A percentile compares a stretch with the other conserved stretches of the same genome.
Conservation (phyloP, 2,888 invertebrate genomes). For the Tenthredo distinguenda region DNA sequence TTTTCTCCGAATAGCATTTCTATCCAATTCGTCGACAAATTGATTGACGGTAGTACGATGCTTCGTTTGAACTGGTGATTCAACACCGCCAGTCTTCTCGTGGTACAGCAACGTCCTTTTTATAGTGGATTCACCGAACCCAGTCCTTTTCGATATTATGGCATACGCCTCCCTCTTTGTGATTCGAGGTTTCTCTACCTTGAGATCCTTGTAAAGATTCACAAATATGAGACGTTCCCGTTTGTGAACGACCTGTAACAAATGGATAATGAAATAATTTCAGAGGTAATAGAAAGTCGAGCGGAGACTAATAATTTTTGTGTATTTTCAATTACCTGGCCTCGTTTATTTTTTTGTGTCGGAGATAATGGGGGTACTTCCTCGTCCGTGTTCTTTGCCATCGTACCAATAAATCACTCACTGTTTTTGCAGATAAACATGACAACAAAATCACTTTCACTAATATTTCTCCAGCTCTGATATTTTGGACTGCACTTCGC, state of each 20-base stretch:
- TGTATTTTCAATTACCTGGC: conserved; percentile 32
- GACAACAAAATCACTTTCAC: too few species aligned
- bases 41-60: neutral
- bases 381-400: conserved; percentile 18
- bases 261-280: neutral
- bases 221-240: conserved; percentile 21
- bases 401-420: neutral
- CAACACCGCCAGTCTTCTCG: conserved; percentile 31
- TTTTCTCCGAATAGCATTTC: conserved; percentile 47
- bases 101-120: conserved; percentile 34
- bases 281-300: neutral
- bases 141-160: conserved; percentile 16
- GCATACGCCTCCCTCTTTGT: conserved; percentile 22
- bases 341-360: conserved; percentile 14
- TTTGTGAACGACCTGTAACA: conserved; percentile 20
- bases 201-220: conserved; percentile 28
- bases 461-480: too few species aligned
- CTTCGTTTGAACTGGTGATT: conserved; percentile 46
- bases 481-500: too few species aligned
- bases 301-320: conserved; percentile 15
- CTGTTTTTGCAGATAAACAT: too few species aligned
- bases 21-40: conserved; percentile 10
- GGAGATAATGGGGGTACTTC: conserved; percentile 13
- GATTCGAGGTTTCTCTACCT: conserved; percentile 22
- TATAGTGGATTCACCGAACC: conserved; percentile 26